Evolutionary conservation across 1,140 invertebrate species (phyloP).

Genomic region (Pseudomyrmex pallidus): DNA sequence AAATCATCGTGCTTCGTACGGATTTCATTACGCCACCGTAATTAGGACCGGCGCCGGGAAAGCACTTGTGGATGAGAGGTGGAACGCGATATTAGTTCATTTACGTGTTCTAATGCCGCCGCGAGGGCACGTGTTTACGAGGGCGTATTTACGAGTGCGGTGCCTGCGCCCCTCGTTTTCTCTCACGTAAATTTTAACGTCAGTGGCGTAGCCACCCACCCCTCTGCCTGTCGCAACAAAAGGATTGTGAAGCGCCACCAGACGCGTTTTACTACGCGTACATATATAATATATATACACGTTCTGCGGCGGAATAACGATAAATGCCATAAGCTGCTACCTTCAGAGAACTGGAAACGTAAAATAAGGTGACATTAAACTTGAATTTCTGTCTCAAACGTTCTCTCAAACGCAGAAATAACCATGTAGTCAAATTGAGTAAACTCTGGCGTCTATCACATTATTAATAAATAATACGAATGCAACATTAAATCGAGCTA

Average conservation of each 20-base stretch:
- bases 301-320: constrained; percentile 15
- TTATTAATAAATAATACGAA: not conserved
- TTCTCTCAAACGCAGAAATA: not conserved
- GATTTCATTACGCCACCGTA: constrained; percentile 67
- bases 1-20: constrained; percentile 48
- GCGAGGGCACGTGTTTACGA: constrained; percentile 65
- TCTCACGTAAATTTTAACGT: constrained; percentile 50
- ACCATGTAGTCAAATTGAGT: not conserved
- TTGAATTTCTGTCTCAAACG: not conserved
- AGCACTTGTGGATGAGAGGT: constrained; percentile 64
- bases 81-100: constrained; percentile 72
- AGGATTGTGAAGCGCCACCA: constrained; percentile 31
- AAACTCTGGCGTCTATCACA: not conserved
- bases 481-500: not conserved
- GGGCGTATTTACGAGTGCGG: constrained; percentile 61
- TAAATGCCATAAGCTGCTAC: constrained; percentile 34
- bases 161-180: constrained; percentile 49
- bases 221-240: constrained; percentile 41
- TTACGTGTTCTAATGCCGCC: constrained; percentile 70
- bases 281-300: not conserved
- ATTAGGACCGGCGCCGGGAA: constrained; percentile 69
- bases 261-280: constrained; percentile 8
- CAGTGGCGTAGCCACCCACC: constrained; percentile 41
- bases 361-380: constrained; percentile 7
- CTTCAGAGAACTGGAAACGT: constrained; percentile 22